Conservation (phyloP, 2,797 vertebrate species). For the Myiotriccus ornatus region DNA sequence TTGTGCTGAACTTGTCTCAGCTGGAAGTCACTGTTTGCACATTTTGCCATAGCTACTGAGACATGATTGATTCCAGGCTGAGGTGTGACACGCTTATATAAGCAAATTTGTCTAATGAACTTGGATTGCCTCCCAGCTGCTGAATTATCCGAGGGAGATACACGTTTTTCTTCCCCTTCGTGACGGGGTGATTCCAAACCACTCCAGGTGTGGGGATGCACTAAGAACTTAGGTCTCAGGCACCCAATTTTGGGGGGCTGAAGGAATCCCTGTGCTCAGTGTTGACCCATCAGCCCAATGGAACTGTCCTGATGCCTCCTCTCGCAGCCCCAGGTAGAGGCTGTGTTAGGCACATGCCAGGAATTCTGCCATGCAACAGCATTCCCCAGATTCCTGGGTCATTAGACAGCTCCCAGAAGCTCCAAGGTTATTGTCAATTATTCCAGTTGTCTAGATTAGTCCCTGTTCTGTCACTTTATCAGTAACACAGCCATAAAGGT, state of each 20-base stretch:
- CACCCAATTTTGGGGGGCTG: background rate
- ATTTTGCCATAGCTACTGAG: constrained; percentile 33
- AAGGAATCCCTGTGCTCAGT: background rate
- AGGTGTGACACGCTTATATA: constrained; percentile 23
- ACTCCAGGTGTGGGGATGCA: background rate
- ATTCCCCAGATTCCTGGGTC: constrained; percentile 44
- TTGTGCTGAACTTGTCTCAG: constrained; percentile 37
- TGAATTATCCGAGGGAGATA: background rate
- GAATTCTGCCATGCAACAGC: background rate
- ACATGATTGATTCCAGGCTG: constrained; percentile 31
- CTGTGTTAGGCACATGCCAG: background rate
- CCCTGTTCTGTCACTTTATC: constrained; percentile 40
- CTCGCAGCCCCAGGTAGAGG: background rate
- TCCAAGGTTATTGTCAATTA: constrained; percentile 64
- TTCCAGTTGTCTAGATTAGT: constrained; percentile 1
- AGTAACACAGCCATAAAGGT: constrained; percentile 13
- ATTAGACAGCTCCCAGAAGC: background rate
- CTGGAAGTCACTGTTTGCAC: constrained; percentile 48
- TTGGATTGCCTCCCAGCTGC: constrained; percentile 13
- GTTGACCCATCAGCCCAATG: background rate
- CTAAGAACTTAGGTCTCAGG: background rate
- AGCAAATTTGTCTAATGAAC: background rate
- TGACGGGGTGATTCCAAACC: background rate
- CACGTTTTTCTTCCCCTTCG: accelerated
- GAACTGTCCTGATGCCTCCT: background rate